Conservation (phyloP, 1,140 invertebrate species). For the Lamellibrachia luymesi region DNA sequence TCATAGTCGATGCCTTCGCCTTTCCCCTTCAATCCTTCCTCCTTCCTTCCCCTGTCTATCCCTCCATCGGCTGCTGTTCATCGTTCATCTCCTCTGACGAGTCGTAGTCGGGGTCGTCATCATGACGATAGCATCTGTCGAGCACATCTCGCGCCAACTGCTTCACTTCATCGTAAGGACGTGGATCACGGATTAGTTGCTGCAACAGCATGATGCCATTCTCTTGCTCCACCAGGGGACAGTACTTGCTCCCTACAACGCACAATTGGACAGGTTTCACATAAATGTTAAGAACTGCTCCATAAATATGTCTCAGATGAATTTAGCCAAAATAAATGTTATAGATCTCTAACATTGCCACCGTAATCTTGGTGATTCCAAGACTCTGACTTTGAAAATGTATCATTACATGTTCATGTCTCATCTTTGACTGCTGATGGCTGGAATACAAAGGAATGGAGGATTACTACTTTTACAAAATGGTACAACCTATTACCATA, state of each 20-base stretch:
- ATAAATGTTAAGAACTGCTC: background rate
- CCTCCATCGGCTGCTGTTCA: background rate
- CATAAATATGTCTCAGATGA: background rate
- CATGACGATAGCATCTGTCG: background rate
- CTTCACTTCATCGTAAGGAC: conserved; percentile 32
- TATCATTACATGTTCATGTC: no score
- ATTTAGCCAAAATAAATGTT: background rate
- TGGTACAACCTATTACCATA: no score
- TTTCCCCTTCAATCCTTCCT: background rate
- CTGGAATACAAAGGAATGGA: no score
- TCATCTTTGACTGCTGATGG: no score
- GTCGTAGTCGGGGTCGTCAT: background rate
- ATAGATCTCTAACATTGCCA: background rate
- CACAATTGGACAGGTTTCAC: background rate
- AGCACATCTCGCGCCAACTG: conserved; percentile 28
- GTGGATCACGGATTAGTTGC: conserved; percentile 61
- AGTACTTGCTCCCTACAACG: conserved; percentile 82
- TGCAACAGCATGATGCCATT: conserved; percentile 76
- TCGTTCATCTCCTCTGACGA: background rate
- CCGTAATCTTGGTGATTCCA: no score
- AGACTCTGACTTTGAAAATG: no score
- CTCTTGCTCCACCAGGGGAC: conserved; percentile 79
- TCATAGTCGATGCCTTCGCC: background rate
- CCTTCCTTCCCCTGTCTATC: background rate
- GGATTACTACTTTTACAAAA: no score